Base-by-base conservation (phyloP, 2,888 invertebrate genomes). In the Clitarchus hookeri region DNA sequence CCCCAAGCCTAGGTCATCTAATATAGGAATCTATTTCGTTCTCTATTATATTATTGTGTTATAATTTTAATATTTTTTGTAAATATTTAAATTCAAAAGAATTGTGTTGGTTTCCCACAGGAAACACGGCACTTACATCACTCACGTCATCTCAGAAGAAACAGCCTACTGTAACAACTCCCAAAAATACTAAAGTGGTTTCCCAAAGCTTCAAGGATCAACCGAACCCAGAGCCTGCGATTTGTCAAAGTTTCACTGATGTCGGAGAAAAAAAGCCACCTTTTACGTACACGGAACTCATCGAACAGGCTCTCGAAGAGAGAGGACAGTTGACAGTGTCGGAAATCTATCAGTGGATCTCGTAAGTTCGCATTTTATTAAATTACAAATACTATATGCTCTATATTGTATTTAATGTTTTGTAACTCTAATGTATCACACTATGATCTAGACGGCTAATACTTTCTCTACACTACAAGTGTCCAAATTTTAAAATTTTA, bases 341-440 rank as follows among this genome's bases (percentile, higher is more conserved):
- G 36, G 97, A 96, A 86, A 97, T 98, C 89, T 98, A 98, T 91
- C 96, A 96, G 90, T 97, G 97, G 97, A 97, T 98, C 90, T 97
- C 97, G 97, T 97, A 93, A 97, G 97, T 79, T 26, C n/a, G 23
- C 27, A 82, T 25, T 8, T 11, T 65, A 2, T 65, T 65, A 65
- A n/a, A 19, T 12, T 65, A 9, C 16, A 65, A 65, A 65, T 36
- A 36, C 4, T 36, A 3, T 36, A 77, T 77, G 6, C 77, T 77
- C 26, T 80, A n/a, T 80, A 16, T 16, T 1, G 36, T 36, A 36
- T 36, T 36, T 80, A 36, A 19, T 8, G 8, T n/a, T 23, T n/a
- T 80, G 36, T 9, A 36, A 9, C 19, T 80, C 6, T n/a, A n/a
- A 19, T 77, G 77, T 77, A 77, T 77, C n/a, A n/a, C n/a, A n/a